These are phyloP conservation scores for Orthonyx spaldingii DNA, from an alignment of 2,113 vertebrate genomes.

Conservation along the genomic window DNA sequence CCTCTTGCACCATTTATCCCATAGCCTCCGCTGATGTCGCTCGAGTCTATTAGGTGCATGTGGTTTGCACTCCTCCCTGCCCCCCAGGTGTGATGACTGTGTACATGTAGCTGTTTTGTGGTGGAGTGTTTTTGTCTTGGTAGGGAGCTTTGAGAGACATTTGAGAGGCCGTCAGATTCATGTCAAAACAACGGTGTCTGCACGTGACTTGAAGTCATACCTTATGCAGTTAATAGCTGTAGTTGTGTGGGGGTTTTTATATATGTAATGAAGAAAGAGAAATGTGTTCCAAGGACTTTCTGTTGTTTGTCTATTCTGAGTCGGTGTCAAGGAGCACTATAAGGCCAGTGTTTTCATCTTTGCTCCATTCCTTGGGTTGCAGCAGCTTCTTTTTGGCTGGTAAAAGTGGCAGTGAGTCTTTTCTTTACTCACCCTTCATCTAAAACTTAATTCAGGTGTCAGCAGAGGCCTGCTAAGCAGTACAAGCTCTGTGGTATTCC, in stretches of 20 bases:
- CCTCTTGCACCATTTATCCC: not conserved
- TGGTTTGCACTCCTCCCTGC: not conserved
- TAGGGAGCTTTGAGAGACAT: not conserved
- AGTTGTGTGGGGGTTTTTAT: fast-evolving
- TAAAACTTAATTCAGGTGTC: not conserved
- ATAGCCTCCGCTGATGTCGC: fast-evolving
- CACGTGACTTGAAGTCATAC: not conserved
- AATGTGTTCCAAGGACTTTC: not conserved
- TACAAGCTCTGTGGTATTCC: not conserved
- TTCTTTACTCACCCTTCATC: not conserved
- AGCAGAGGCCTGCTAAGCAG: not conserved
- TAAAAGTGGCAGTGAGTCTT: not conserved
- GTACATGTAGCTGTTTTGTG: not conserved
- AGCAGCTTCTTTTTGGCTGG: not conserved
- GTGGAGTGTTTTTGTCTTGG: not conserved
- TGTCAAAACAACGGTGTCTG: not conserved
- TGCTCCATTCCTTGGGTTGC: not conserved
- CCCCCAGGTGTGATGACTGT: not conserved
- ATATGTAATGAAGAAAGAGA: not conserved
- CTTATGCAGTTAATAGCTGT: not conserved
- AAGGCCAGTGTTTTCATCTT: not conserved
- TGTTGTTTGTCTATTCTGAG: not conserved
- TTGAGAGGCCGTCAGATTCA: not conserved
- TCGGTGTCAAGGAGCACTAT: not conserved
- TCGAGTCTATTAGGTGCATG: not conserved